These are phyloP conservation scores for Eulithis prunata DNA, from an alignment of 2,888 invertebrate genomes.

Conservation along the genomic window DNA sequence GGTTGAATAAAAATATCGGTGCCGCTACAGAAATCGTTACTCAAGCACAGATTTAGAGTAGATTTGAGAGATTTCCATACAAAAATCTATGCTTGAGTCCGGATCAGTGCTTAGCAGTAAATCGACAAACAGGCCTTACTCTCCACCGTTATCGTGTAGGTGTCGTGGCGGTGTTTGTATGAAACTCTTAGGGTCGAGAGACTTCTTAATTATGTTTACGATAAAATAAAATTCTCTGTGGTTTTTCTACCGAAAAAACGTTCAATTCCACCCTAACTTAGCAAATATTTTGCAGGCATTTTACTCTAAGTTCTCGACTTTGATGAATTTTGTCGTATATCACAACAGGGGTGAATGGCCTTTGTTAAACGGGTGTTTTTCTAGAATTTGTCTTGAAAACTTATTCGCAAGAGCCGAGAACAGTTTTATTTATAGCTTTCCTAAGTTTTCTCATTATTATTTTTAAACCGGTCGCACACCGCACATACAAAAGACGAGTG, in stretches of 20 bases:
- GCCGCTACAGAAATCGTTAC: too few species aligned
- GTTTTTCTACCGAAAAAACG: not conserved
- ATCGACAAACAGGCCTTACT: too few species aligned
- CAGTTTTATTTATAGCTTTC: not conserved
- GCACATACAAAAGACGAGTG: too few species aligned
- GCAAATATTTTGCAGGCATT: slow-evolving; percentile 12
- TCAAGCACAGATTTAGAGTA: too few species aligned
- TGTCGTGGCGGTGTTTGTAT: too few species aligned
- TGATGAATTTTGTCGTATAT: slow-evolving; percentile 31
- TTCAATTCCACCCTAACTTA: slow-evolving; percentile 1
- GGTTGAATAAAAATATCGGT: too few species aligned
- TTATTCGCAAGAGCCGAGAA: not conserved
- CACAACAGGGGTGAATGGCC: slow-evolving; percentile 22
- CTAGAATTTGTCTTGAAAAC: not conserved
- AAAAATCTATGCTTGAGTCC: too few species aligned
- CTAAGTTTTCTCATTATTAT: not conserved
- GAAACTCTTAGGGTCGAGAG: not conserved
- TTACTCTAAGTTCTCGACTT: slow-evolving; percentile 29
- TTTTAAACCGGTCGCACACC: not conserved
- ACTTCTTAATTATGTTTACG: slow-evolving; percentile 20
- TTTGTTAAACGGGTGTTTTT: not conserved
- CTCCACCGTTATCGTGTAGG: too few species aligned
- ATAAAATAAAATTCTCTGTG: slow-evolving; percentile 4
- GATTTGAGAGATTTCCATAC: too few species aligned
- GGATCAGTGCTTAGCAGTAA: too few species aligned